phyloP scores from a whole-genome alignment of 64 coral and sea anemone genomes.

The Porites lutea region DNA sequence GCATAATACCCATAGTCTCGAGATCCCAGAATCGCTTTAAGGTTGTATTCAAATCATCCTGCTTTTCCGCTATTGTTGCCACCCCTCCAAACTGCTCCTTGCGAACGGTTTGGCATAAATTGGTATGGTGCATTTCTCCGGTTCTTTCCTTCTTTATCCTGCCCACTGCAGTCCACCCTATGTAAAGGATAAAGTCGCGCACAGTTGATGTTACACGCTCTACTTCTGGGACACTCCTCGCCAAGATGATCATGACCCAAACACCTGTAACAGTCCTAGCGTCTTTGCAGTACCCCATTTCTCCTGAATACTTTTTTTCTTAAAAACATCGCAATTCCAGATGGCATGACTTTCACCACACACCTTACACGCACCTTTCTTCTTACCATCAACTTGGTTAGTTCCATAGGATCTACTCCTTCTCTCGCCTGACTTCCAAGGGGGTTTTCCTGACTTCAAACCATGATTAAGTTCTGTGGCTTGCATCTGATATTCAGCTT shows the following conservation, averaged over 20 bases:
- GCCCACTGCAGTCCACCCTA: slow-evolving; percentile 51
- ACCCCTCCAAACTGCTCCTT: neutral
- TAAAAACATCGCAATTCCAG: slow-evolving; percentile 68
- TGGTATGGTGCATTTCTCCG: no score
- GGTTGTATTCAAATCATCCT: slow-evolving; percentile 9
- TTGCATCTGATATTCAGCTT: slow-evolving; percentile 62
- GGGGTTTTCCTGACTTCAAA: slow-evolving; percentile 3
- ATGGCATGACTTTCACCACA: slow-evolving; percentile 23
- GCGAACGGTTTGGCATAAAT: no score
- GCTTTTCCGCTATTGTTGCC: neutral
- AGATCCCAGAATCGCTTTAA: slow-evolving; percentile 72
- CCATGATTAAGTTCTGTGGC: slow-evolving; percentile 51
- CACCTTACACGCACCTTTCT: slow-evolving; percentile 16
- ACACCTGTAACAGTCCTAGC: slow-evolving; percentile 59
- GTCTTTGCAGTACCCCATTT: slow-evolving; percentile 64
- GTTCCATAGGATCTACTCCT: slow-evolving; percentile 12
- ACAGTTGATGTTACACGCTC: slow-evolving; percentile 46
- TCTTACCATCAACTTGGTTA: slow-evolving; percentile 13
- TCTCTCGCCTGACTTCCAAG: neutral
- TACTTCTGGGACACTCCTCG: slow-evolving; percentile 50
- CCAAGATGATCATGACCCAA: slow-evolving; percentile 53
- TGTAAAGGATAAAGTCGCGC: no score
- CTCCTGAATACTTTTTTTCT: slow-evolving; percentile 38
- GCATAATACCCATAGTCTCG: slow-evolving; percentile 56
- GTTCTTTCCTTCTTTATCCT: neutral